These are phyloP conservation scores for Buceros bicornis DNA, from an alignment of 2,797 vertebrate species.

Conservation along the genomic window DNA sequence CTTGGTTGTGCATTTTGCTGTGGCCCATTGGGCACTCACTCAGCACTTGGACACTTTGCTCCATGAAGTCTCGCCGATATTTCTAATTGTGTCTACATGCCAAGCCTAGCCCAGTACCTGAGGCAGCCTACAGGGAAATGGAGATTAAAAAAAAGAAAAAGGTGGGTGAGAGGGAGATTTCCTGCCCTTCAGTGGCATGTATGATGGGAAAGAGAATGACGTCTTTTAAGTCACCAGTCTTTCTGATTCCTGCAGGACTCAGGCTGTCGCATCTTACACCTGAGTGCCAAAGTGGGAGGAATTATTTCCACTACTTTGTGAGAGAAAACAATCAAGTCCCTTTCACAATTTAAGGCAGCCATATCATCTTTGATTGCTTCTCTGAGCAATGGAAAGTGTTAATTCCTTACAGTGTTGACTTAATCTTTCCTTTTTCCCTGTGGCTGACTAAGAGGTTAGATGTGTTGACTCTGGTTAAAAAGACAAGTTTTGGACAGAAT, in stretches of 20 bases:
- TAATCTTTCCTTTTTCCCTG: conserved; percentile 41
- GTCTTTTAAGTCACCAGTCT: neutral
- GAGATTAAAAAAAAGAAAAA: neutral
- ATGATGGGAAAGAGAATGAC: neutral
- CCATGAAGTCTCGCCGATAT: conserved; percentile 45
- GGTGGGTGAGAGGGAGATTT: neutral
- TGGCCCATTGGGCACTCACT: conserved; percentile 65
- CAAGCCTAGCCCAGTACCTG: conserved; percentile 47
- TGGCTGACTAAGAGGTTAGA: conserved; percentile 41
- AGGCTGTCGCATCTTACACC: neutral
- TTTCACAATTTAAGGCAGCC: neutral
- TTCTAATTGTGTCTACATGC: conserved; percentile 49
- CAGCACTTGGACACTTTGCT: conserved; percentile 63
- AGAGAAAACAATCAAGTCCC: neutral
- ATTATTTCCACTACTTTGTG: neutral
- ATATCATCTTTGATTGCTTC: neutral
- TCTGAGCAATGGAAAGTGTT: conserved; percentile 44
- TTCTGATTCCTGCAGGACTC: neutral
- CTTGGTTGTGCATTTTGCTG: conserved; percentile 57
- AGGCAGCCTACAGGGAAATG: conserved; percentile 7
- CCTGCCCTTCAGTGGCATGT: neutral
- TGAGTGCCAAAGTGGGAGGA: neutral
- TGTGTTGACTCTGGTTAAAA: conserved; percentile 11
- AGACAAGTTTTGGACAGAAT: conserved; percentile 40
- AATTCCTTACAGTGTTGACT: conserved; percentile 39